phyloP scores from a whole-genome alignment of 2,797 vertebrate species.

The Odontamblyopus rebecca region DNA sequence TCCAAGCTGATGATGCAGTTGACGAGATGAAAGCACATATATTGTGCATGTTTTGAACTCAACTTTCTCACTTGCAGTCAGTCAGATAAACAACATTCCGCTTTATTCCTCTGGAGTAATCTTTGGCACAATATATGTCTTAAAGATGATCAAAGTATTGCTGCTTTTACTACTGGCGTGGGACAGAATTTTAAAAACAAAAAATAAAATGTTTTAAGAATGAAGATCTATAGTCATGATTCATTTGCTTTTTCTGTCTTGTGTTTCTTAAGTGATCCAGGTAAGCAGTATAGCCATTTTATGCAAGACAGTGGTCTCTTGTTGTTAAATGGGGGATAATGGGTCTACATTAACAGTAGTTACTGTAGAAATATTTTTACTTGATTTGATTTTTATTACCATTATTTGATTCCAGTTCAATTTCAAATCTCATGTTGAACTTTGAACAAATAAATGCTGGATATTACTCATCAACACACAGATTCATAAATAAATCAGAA shows the following conservation, averaged over 20 bases:
- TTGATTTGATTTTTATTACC: too few relatives aligned
- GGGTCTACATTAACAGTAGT: not conserved
- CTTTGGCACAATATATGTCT: conserved; percentile 43
- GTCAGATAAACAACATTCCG: conserved; percentile 47
- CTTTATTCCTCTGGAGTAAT: conserved; percentile 33
- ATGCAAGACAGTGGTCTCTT: not conserved
- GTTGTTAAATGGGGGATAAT: not conserved
- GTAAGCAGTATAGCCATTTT: not conserved
- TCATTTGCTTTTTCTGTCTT: not conserved
- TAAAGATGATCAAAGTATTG: conserved; percentile 57
- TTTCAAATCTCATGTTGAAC: not conserved
- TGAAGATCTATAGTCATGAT: not conserved
- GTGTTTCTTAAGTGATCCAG: not conserved
- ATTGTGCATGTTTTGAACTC: conserved; percentile 46
- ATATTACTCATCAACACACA: not conserved
- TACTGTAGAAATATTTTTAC: not conserved
- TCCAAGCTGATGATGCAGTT: conserved; percentile 41
- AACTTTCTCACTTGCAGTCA: conserved; percentile 30
- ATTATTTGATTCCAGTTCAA: not conserved
- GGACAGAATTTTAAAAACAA: conserved; percentile 36
- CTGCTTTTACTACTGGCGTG: conserved; percentile 49
- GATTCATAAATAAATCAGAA: too few relatives aligned
- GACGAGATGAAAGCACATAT: conserved; percentile 70
- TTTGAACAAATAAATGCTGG: not conserved
- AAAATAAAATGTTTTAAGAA: conserved; percentile 18